Conservation (phyloP, 1,140 invertebrate genomes). For the Calycopis cecrops region DNA sequence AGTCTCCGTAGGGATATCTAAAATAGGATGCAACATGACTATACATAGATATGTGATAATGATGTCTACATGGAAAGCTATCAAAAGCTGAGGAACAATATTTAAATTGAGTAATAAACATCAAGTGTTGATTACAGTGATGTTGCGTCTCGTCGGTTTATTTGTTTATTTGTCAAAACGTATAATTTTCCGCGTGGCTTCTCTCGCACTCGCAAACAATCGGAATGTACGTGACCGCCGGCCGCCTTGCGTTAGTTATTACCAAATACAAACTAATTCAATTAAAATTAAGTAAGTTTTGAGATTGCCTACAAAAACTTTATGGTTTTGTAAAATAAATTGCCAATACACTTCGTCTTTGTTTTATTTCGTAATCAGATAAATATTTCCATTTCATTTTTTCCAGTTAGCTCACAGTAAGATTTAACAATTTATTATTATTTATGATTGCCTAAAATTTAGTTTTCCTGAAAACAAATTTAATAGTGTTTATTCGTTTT, state of each 20-base stretch:
- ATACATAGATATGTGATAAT: too few relatives aligned
- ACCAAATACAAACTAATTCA: conserved; percentile 10
- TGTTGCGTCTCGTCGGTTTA: neutral
- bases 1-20: too few relatives aligned
- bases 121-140: too few relatives aligned
- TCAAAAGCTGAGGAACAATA: too few relatives aligned
- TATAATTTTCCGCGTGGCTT: conserved; percentile 14
- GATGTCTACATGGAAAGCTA: too few relatives aligned
- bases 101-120: too few relatives aligned
- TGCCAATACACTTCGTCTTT: neutral
- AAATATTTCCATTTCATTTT: neutral
- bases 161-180: conserved; percentile 13
- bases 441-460: too few relatives aligned
- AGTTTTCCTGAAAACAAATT: too few relatives aligned
- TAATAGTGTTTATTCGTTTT: too few relatives aligned
- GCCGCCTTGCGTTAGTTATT: conserved; percentile 4
- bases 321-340: conserved; percentile 6
- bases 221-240: conserved; percentile 6
- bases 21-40: too few relatives aligned
- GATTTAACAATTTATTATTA: too few relatives aligned
- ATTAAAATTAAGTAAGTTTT: conserved; percentile 3
- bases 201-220: conserved; percentile 7
- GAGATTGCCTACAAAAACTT: neutral
- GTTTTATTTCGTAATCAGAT: neutral
- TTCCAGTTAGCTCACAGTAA: too few relatives aligned